Percentiles rank a stretch among this genome's conserved stretches.
Conservation (phyloP, 53 echinoderm and acorn worm species). For the Holothuria leucospilota region DNA sequence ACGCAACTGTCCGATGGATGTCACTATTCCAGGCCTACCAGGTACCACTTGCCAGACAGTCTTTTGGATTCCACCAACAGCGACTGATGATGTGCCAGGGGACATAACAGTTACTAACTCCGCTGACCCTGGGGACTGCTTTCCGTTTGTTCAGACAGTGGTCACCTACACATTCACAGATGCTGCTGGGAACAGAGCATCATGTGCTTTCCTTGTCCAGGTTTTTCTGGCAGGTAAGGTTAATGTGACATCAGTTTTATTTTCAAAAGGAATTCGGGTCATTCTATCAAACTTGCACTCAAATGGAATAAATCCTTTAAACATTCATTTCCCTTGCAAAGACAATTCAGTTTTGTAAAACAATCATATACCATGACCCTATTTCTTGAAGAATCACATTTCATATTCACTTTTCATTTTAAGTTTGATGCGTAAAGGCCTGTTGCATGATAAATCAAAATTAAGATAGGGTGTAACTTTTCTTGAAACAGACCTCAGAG, state of each 20-base stretch:
- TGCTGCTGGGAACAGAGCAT: constrained; percentile 52
- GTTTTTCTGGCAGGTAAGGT: neutral
- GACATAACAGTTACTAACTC: constrained; percentile 2
- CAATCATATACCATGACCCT: too few species aligned
- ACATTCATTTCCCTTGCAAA: too few species aligned
- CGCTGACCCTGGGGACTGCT: constrained; percentile 48
- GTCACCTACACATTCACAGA: constrained; percentile 70
- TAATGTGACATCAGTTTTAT: neutral
- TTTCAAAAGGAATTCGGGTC: neutral
- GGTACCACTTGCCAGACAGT: constrained; percentile 10
- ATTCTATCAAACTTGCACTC: too few species aligned
- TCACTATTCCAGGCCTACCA: constrained; percentile 25
- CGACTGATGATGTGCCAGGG: constrained; percentile 62
- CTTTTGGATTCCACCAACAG: constrained; percentile 67
- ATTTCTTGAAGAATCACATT: too few species aligned
- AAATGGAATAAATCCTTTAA: too few species aligned
- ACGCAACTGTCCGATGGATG: constrained; percentile 58
- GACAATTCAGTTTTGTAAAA: too few species aligned
- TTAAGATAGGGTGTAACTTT: too few species aligned
- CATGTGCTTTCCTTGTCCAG: constrained; percentile 64
- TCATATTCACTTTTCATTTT: too few species aligned
- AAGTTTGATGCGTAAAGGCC: too few species aligned
- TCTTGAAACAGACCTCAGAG: too few species aligned
- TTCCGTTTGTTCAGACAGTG: constrained; percentile 56
- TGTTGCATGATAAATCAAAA: too few species aligned